phyloP scores from a whole-genome alignment of 2,888 invertebrate genomes.

The Morpho achilles region DNA sequence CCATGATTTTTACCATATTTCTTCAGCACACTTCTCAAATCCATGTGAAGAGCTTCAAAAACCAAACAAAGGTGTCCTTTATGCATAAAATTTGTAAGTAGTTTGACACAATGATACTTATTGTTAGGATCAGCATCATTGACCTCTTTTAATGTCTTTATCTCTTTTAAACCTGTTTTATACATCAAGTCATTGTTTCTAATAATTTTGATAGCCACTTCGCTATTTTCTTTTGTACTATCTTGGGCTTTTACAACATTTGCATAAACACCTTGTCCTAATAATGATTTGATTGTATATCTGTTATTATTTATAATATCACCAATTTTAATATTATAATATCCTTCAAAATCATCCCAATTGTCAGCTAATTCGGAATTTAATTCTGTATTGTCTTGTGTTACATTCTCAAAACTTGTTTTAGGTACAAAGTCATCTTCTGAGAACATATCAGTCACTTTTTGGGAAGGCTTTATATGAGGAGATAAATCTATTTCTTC shows the following conservation, averaged over 20 bases:
- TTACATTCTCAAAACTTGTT: conserved; percentile 44
- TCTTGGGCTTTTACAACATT: conserved; percentile 97
- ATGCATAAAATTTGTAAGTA: conserved; percentile 95
- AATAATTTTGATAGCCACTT: conserved; percentile 98
- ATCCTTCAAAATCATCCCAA: conserved; percentile 99
- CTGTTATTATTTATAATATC: conserved; percentile 89
- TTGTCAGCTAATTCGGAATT: conserved; percentile 97
- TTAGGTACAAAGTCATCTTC: conserved; percentile 91
- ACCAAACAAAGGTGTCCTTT: conserved; percentile 99
- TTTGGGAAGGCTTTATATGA: conserved; percentile 57
- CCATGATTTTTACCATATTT: conserved; percentile 98
- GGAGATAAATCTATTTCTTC: conserved; percentile 24
- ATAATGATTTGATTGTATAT: conserved; percentile 96
- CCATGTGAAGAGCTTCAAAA: conserved; percentile 97
- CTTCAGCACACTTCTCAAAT: conserved; percentile 92
- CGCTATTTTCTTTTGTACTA: conserved; percentile 87
- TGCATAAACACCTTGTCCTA: conserved; percentile 99
- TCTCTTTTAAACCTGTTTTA: conserved; percentile 97
- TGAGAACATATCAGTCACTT: conserved; percentile 93
- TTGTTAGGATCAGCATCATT: conserved; percentile 98
- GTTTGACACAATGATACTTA: conserved; percentile 94
- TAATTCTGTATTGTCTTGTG: conserved; percentile 60
- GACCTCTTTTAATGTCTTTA: conserved; percentile 93
- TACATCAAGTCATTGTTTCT: conserved; percentile 99
- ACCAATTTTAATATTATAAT: conserved; percentile 95